phyloP scores from a whole-genome alignment of 1,140 invertebrate genomes.

The Dreissena polymorpha region DNA sequence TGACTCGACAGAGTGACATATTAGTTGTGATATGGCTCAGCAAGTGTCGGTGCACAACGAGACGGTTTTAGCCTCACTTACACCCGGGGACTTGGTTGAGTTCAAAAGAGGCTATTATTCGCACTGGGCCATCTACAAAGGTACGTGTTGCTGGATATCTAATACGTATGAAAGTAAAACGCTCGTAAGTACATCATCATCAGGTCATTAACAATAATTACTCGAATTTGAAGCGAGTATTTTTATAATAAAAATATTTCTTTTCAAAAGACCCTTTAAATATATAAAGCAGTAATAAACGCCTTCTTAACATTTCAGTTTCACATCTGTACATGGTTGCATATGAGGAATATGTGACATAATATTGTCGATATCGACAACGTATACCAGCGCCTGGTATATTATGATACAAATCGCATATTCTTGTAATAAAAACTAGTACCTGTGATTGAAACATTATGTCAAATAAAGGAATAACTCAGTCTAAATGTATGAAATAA shows the following conservation, averaged over 20 bases:
- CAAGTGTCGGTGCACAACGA: slow-evolving; percentile 12
- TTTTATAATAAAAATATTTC: not conserved
- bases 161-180: too few relatives aligned
- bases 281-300: not conserved
- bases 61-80: slow-evolving; percentile 16
- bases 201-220: not conserved
- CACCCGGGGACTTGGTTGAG: slow-evolving; percentile 69
- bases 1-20: too few relatives aligned
- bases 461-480: too few relatives aligned
- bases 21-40: too few relatives aligned
- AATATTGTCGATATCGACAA: not conserved
- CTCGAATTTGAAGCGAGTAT: not conserved
- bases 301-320: not conserved
- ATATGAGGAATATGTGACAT: not conserved
- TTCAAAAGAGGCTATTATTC: slow-evolving; percentile 69
- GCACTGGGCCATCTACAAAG: slow-evolving; percentile 73
- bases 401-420: too few relatives aligned
- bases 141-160: slow-evolving; percentile 29
- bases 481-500: too few relatives aligned
- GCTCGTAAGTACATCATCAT: not conserved
- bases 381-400: too few relatives aligned
- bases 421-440: too few relatives aligned
- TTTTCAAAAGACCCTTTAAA: not conserved
- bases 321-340: not conserved
- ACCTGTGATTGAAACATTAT: too few relatives aligned